phyloP scores from a whole-genome alignment of 2,113 vertebrate species.

The Patagioenas fasciata region DNA sequence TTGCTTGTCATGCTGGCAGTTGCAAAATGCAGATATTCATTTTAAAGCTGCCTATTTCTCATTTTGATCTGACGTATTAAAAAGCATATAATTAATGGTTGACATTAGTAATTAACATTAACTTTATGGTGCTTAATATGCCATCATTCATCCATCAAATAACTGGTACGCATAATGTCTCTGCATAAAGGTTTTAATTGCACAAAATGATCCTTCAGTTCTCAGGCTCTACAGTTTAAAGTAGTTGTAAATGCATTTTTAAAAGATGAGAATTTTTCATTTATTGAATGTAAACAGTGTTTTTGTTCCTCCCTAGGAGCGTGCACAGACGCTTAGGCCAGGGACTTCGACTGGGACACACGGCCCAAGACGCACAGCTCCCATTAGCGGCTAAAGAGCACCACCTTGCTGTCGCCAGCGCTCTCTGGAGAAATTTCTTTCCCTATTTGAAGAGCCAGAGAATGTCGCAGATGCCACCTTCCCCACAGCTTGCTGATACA shows the following conservation, averaged over 20 bases:
- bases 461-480: conserved; percentile 83
- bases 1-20: conserved; percentile 60
- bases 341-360: conserved; percentile 55
- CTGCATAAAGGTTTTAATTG: conserved; percentile 70
- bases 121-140: conserved; percentile 81
- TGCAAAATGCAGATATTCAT: conserved; percentile 67
- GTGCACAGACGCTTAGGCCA: conserved; percentile 81
- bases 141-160: conserved; percentile 79
- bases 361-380: conserved; percentile 51
- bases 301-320: conserved; percentile 74
- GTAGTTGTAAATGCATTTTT: conserved; percentile 15
- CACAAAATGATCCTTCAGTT: conserved; percentile 53
- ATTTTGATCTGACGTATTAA: conserved; percentile 79
- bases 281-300: conserved; percentile 30
- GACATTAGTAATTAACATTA: conserved; percentile 84
- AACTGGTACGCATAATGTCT: conserved; percentile 66
- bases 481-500: conserved; percentile 86
- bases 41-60: conserved; percentile 74
- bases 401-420: conserved; percentile 89
- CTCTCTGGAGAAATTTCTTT: conserved; percentile 93
- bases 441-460: conserved; percentile 88
- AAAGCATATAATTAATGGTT: conserved; percentile 83
- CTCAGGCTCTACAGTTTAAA: conserved; percentile 6
- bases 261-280: conserved; percentile 28
- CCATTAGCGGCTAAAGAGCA: conserved; percentile 87